phyloP scores from a whole-genome alignment of 2,888 invertebrate genomes.

The Lissonota sp. region DNA sequence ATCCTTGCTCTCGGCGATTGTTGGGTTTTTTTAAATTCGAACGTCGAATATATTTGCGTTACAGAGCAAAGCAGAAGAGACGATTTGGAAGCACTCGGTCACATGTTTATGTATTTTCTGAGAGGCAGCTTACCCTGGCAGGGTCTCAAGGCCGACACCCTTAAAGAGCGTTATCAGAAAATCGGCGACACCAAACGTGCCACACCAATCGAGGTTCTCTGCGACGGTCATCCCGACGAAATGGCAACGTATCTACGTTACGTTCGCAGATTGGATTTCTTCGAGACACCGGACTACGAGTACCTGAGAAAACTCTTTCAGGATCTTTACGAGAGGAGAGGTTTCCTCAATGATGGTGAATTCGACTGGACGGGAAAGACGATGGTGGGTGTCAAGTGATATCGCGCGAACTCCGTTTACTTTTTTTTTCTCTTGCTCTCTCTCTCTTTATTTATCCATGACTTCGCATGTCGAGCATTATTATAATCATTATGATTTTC shows the following conservation, averaged over 20 bases:
- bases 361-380: slow-evolving; percentile 98
- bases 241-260: slow-evolving; percentile 99
- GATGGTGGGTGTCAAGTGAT: slow-evolving; percentile 84
- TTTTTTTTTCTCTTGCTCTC: slow-evolving; percentile 1
- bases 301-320: slow-evolving; percentile 98
- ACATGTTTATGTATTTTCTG: slow-evolving; percentile 99
- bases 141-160: slow-evolving; percentile 99
- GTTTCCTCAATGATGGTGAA: slow-evolving; percentile 95
- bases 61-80: slow-evolving; percentile 99
- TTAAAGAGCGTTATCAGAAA: slow-evolving; percentile 99
- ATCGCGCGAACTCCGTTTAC: slow-evolving; percentile 22
- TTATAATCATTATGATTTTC: neutral
- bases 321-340: slow-evolving; percentile 94
- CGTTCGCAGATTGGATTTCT: slow-evolving; percentile 98
- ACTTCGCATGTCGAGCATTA: slow-evolving; percentile 29
- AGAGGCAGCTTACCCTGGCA: slow-evolving; percentile 99
- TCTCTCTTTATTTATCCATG: slow-evolving; percentile 5
- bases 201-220: slow-evolving; percentile 97
- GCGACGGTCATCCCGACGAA: slow-evolving; percentile 96
- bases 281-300: slow-evolving; percentile 99
- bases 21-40: neutral
- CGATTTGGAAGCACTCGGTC: slow-evolving; percentile 99
- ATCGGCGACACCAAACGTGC: slow-evolving; percentile 99
- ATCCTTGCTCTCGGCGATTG: neutral
- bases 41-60: slow-evolving; percentile 46